Evolutionary conservation across 1,140 invertebrate species (phyloP).

Genomic region (Lasioglossum baleicum): DNA sequence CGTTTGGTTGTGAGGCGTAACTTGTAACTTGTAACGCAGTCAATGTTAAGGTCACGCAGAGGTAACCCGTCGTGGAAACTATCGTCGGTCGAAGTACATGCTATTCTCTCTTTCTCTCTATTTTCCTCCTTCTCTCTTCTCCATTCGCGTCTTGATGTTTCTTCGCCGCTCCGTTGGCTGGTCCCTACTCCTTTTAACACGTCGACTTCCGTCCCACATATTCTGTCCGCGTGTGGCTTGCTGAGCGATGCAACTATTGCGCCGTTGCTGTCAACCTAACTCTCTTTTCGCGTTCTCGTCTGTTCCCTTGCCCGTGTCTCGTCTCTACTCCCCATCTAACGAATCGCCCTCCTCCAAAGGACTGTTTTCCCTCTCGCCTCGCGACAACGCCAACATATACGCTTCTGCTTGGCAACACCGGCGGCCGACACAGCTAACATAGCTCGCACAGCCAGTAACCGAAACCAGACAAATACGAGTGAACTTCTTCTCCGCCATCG

Average conservation of each 20-base stretch:
- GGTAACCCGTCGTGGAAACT: slow-evolving; percentile 17
- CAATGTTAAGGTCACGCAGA: slow-evolving; percentile 71
- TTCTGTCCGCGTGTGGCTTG: not conserved
- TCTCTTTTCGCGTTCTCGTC: slow-evolving; percentile 8
- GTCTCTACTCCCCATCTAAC: not conserved
- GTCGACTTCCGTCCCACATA: slow-evolving; percentile 12
- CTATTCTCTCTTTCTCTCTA: slow-evolving; percentile 37
- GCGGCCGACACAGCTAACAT: slow-evolving; percentile 52
- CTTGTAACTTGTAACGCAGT: not conserved
- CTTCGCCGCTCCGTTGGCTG: not conserved
- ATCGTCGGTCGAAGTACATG: slow-evolving; percentile 47
- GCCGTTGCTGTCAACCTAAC: slow-evolving; percentile 2
- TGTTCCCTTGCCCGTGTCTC: slow-evolving; percentile 1
- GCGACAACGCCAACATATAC: slow-evolving; percentile 38
- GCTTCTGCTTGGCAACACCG: slow-evolving; percentile 59
- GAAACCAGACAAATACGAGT: slow-evolving; percentile 47
- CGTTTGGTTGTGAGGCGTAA: not conserved
- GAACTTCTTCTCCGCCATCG: not conserved
- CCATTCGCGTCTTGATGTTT: not conserved
- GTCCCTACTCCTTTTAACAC: no score
- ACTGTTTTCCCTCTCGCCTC: slow-evolving; percentile 1
- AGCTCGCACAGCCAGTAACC: not conserved
- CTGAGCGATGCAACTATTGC: slow-evolving; percentile 32
- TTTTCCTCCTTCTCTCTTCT: not conserved
- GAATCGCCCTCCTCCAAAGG: not conserved